Evolutionary conservation across 2,113 vertebrate species (phyloP), one percentile per base, ranked within the genome.

Genomic region (Indicator maculatus): DNA sequence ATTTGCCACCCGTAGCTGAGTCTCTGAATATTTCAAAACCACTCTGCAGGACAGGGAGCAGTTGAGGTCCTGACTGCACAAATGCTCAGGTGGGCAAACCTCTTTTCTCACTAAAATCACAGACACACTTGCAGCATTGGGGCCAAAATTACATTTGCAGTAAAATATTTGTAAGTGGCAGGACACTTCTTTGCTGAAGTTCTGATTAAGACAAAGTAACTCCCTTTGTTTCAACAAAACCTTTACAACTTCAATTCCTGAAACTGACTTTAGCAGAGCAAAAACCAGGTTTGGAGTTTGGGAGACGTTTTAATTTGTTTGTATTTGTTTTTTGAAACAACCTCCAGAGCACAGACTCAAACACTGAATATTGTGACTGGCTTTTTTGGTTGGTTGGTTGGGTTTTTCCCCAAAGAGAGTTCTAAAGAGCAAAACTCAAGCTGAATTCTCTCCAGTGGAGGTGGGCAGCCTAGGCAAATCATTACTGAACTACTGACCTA

Each of bases 91-190:
- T n/a, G 41, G 27, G 58, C 38, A 71, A 74, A 78, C 66, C 26
- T 5, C 39, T 75, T 53, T 47, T 50, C 44, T 84, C 50, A 15
- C 36, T 59, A 86, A 76, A 86, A 23, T 12, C 80, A 56, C n/a
- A 17, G 24, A 12, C 0, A 0, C 8, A 2, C 39, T 45, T 33
- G 38, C 27, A 63, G 66, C 27, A 50, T 11, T 44, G 33, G 52
- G 21, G 65, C 63, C 67, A 71, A 56, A 90, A 74, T 12, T 6
- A 39, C 12, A 30, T 28, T 26, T 19, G 19, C 4, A 69, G 23
- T 11, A 69, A 83, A 78, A 36, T 27, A 60, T 13, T 38, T 27
- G 14, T 31, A 60, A 86, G 58, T 12, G 17, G 6, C 47, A 63
- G 72, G 53, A 86, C 15, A 21, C 4, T 21, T 58, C 47, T n/a